A percentile compares a stretch with the other conserved stretches of the same genome.
phyloP scores from a whole-genome alignment of 2,113 vertebrate species.

The Sinocyclocheilus anshuiensis region DNA sequence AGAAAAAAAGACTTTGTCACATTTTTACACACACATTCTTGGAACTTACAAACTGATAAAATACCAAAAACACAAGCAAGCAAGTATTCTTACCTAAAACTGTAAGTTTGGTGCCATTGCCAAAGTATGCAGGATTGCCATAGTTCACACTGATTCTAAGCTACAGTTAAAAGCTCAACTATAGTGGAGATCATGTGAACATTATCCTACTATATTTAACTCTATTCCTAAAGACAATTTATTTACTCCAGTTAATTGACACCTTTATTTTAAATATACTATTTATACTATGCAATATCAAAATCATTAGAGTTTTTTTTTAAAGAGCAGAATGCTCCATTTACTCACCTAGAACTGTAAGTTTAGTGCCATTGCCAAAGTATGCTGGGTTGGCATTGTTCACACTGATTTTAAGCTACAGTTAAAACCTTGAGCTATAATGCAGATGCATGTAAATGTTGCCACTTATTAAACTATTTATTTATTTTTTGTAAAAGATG shows the following conservation, averaged over 20 bases:
- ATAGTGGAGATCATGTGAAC: not conserved
- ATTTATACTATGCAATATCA: not conserved
- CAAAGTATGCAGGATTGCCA: slow-evolving; percentile 54
- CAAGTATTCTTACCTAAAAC: slow-evolving; percentile 60
- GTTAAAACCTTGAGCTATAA: not conserved
- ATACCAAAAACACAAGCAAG: not conserved
- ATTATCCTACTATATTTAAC: not conserved
- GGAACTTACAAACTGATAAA: not conserved
- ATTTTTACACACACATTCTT: not conserved
- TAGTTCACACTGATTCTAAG: slow-evolving; percentile 42
- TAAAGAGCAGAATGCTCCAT: not conserved
- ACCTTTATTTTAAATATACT: not conserved
- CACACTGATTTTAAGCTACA: slow-evolving; percentile 44
- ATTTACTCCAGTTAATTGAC: not conserved
- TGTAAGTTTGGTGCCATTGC: slow-evolving; percentile 60
- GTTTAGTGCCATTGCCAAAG: slow-evolving; percentile 59
- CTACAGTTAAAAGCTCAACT: not conserved
- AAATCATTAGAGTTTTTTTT: not conserved
- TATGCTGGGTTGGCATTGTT: slow-evolving; percentile 38
- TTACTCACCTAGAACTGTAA: slow-evolving; percentile 60
- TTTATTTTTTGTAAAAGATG: not conserved
- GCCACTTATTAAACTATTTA: not conserved
- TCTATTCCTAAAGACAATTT: not conserved
- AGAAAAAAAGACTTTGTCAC: not conserved
- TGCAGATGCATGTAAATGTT: not conserved